These are phyloP conservation scores for Triops cancriformis DNA, from an alignment of 1,140 invertebrate genomes.

Conservation along the genomic window DNA sequence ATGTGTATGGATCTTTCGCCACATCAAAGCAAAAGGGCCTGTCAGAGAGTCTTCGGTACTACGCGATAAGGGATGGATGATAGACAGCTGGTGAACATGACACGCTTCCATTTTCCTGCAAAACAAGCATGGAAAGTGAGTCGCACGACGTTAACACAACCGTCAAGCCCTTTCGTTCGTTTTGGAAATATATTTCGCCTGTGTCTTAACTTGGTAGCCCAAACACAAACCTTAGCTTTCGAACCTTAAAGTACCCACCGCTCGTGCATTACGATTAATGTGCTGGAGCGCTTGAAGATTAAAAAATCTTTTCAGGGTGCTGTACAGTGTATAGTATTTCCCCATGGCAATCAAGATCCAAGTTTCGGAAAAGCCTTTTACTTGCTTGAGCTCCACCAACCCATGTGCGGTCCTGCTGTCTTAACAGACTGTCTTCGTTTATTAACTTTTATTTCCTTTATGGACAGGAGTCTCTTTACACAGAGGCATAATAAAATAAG, in stretches of 20 bases:
- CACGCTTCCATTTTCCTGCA: neutral
- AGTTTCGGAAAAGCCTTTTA: neutral
- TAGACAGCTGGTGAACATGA: neutral
- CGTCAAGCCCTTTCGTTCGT: neutral
- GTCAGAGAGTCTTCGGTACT: neutral
- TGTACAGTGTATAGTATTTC: neutral
- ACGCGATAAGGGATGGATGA: neutral
- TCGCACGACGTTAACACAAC: neutral
- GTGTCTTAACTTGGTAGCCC: neutral
- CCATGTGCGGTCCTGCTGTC: neutral
- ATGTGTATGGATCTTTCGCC: neutral
- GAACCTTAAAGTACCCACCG: neutral
- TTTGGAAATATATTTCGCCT: neutral
- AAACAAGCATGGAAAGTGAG: neutral
- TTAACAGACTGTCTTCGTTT: too few species aligned
- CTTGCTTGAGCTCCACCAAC: neutral
- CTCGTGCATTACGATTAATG: neutral
- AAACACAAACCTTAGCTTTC: neutral
- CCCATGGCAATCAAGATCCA: neutral
- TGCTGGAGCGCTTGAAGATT: neutral
- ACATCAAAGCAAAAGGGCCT: constrained; percentile 6
- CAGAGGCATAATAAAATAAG: too few species aligned
- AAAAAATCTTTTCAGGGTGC: neutral
- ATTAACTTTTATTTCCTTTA: too few species aligned
- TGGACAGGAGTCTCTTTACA: too few species aligned